Evolutionary conservation across 2,797 vertebrate genomes (phyloP).

Genomic region (Ammospiza maritima): DNA sequence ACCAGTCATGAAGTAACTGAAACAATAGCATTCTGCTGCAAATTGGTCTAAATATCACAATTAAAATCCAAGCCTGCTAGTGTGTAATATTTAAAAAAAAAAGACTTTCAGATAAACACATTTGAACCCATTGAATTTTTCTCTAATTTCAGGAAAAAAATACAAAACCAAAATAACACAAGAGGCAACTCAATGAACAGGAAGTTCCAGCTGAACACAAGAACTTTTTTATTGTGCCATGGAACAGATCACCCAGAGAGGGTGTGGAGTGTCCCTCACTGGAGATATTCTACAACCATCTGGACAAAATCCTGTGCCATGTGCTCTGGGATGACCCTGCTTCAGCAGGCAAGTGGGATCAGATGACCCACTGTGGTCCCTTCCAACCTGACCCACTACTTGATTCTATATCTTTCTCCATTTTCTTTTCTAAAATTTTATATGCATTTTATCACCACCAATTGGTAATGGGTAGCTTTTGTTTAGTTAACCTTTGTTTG

Average conservation of each 20-base stretch:
- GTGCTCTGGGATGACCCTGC: not conserved
- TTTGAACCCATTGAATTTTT: not conserved
- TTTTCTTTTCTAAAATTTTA: not conserved
- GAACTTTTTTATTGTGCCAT: not conserved
- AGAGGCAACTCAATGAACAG: not conserved
- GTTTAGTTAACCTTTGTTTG: not conserved
- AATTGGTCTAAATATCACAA: not conserved
- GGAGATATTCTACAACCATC: accelerated
- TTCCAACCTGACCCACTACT: not conserved
- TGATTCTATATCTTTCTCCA: not conserved
- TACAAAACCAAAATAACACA: not conserved
- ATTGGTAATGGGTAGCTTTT: not conserved
- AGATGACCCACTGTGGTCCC: not conserved
- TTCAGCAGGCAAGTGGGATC: not conserved
- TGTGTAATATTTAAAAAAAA: not conserved
- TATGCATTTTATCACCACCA: not conserved
- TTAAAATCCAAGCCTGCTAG: not conserved
- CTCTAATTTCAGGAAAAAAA: not conserved
- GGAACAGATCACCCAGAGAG: not conserved
- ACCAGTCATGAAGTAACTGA: not conserved
- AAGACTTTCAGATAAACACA: not conserved
- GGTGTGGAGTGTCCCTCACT: not conserved
- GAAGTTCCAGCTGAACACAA: not conserved
- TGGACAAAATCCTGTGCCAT: accelerated
- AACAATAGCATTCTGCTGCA: not conserved